These are phyloP conservation scores for Lathamus discolor DNA, from an alignment of 2,113 vertebrate species.

Conservation along the genomic window DNA sequence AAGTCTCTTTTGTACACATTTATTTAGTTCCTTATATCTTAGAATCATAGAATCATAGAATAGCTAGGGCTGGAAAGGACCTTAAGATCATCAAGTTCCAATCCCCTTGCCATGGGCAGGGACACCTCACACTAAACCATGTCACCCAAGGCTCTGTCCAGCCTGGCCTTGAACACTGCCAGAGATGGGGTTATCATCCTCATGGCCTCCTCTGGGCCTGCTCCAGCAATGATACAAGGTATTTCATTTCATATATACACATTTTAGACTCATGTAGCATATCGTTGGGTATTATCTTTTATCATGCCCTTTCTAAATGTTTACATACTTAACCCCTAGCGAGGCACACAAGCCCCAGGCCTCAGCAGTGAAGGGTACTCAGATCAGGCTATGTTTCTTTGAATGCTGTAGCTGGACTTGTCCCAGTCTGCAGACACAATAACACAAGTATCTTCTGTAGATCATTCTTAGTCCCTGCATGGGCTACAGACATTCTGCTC, in stretches of 20 bases:
- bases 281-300: not conserved
- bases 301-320: not conserved
- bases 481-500: not conserved
- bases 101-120: no score
- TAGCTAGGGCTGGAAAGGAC: no score
- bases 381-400: not conserved
- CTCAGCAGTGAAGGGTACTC: not conserved
- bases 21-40: not conserved
- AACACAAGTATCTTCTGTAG: not conserved
- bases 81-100: no score
- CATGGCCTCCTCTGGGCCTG: no score
- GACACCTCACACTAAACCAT: no score
- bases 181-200: no score
- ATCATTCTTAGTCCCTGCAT: not conserved
- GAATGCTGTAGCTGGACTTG: not conserved
- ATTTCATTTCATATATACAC: no score
- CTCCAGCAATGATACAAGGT: no score
- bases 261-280: not conserved
- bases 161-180: no score
- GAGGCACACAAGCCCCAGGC: not conserved
- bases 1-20: not conserved
- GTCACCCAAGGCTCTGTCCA: no score
- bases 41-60: no score
- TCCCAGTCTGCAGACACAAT: accelerated
- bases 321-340: not conserved